Base-by-base conservation (phyloP, 2,888 invertebrate genomes). In the Diarsia mendica region DNA sequence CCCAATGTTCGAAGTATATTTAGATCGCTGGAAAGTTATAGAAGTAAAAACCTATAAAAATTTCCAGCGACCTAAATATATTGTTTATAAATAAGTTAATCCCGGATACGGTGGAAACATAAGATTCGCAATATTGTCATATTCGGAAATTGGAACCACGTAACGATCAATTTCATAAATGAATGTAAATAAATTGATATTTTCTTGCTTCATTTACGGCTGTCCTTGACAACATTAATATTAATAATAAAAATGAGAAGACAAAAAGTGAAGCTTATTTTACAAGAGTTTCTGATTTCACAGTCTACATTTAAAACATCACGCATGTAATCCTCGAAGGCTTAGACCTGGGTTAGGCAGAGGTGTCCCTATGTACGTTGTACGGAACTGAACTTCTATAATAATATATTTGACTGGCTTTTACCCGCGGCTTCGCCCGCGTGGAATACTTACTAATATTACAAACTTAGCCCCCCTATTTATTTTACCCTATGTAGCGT, bases 41-140 rank as follows among this genome's bases (percentile, higher is more conserved):
- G 8, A 39, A 39, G 39, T 8, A 39, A 39, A 39, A 5, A 39
- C 39, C 39, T 39, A 8, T 39, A 39, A 8, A 39, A 39, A 8
- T 39, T 39, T 39, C 39, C 39, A 8, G 39, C 39, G 39, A 39
- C 8, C 39, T 39, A 39, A 39, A 39, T 39, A 39, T 39, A 39
- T 39, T 39, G 39, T 39, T 6, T 39, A 11, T 49, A 46, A 46
- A 11, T 49, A 46, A 46, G 10, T 15, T 20, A 13, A 71, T 33
- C 9, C 28, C 15, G 55, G 55, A 51, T 80, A 39, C 46, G 2
- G 15, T 33, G 51, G 15, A 3, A 53, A 53, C 20, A 70, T 49
- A 4, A 61, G 46, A 51, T 33, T 46, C 20, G 33, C 8, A 77
- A 63, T 61, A 63, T 53, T n/a, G 20, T n/a, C 70, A 5, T 77